Evolutionary conservation across 2,113 vertebrate species (phyloP), one percentile per base, ranked within the genome.

Genomic region (Bubo bubo): DNA sequence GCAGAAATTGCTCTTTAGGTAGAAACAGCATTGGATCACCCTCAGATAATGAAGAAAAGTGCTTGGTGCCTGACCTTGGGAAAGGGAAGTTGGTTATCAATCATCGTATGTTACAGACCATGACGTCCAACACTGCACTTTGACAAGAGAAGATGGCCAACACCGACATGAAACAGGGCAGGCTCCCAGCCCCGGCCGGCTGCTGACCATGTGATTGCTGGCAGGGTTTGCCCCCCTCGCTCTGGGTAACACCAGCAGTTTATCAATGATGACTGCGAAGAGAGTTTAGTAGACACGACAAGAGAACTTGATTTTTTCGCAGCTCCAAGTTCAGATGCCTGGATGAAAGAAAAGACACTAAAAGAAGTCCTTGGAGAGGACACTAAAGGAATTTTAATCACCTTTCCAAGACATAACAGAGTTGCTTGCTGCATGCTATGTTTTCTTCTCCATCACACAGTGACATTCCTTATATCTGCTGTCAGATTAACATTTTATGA

Each of bases 151-250:
- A 79, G n/a, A 8, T 16, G 37, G 14, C 26, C 22, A 75, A 35
- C 11, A 34, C 13, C 1, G 6, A 23, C 28, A 15, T 3, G 26
- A 19, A 47, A 11, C 4, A 22, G 6, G 41, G 8, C 41, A 67
- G 16, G 9, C 12, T 74, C 49, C 56, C 32, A n/a, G 32, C 21
- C 22, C 35, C 1, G 0, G 30, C 18, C 4, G 8, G 53, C 53
- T 63, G 32, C 63, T 35, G 71, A 14, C 8, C 41, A 9, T 15
- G 30, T 3, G 15, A 15, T 3, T 37, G 32, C 73, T 76, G 30
- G 9, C 62, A 55, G 66, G 22, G 21, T 43, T 81, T 55, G 8
- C 3, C 12, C 21, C 5, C 26, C 16, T 63, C 0, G 0, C 26
- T 35, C 47, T 17, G 5, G 26, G 10, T 41, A 62, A 62, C 5